phyloP scores from a whole-genome alignment of 2,113 vertebrate genomes.

The Hiodon tergisus region DNA sequence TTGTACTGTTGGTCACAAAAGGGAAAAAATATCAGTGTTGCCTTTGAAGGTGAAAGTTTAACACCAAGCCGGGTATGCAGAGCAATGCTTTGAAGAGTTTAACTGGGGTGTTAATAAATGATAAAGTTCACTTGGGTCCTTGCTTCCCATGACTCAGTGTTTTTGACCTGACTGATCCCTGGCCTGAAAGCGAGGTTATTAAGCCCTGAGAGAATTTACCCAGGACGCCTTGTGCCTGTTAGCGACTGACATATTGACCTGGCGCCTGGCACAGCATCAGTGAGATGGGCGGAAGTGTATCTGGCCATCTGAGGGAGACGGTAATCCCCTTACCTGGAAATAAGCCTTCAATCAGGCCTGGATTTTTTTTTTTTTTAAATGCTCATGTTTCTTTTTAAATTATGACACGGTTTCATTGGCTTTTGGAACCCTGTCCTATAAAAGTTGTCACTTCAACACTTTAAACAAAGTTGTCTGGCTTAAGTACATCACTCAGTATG shows the following conservation, averaged over 20 bases:
- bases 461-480: too few species aligned
- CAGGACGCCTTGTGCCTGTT: not conserved
- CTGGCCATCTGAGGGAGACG: not conserved
- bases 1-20: too few species aligned
- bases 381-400: not conserved
- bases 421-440: too few species aligned
- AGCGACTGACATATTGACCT: not conserved
- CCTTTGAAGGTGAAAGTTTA: too few species aligned
- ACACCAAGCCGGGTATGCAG: too few species aligned
- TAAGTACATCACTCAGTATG: too few species aligned
- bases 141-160: constrained; percentile 13
- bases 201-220: not conserved
- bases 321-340: constrained; percentile 6
- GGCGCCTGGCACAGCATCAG: constrained; percentile 5
- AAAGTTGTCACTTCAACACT: too few species aligned
- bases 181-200: too few species aligned
- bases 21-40: too few species aligned
- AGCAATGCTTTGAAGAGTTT: not conserved
- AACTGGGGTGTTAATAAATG: not conserved
- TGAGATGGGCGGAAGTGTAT: not conserved
- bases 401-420: not conserved
- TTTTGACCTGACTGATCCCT: too few species aligned
- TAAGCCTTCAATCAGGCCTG: not conserved
- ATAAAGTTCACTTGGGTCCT: constrained; percentile 11
- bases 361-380: not conserved